A percentile compares a stretch with the other conserved stretches of the same genome.
These are phyloP conservation scores for Entomobrya multifasciata DNA, from an alignment of 2,888 invertebrate species.

Conservation along the genomic window DNA sequence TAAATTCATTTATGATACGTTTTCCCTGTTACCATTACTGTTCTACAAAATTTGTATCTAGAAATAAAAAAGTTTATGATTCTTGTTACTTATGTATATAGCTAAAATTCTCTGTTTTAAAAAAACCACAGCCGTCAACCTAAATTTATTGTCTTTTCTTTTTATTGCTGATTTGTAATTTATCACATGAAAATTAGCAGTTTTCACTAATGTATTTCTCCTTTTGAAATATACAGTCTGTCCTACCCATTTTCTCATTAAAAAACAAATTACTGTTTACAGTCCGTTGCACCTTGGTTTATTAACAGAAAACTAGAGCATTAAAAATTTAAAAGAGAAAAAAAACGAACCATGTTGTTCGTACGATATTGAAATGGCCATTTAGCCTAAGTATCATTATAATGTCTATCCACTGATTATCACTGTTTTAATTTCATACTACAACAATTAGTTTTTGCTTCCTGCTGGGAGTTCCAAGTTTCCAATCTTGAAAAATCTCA, in stretches of 20 bases:
- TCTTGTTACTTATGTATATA: slow-evolving; percentile 4
- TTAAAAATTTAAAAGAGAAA: too few species aligned
- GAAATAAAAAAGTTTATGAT: not conserved
- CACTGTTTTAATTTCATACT: slow-evolving; percentile 21
- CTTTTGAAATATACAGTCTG: slow-evolving; percentile 12
- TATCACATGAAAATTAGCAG: slow-evolving; percentile 61
- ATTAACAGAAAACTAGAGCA: too few species aligned
- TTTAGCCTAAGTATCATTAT: too few species aligned
- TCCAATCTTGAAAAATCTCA: not conserved
- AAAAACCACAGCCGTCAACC: slow-evolving; percentile 63
- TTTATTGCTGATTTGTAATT: slow-evolving; percentile 45
- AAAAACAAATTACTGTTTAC: too few species aligned
- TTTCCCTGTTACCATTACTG: not conserved
- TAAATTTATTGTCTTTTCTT: slow-evolving; percentile 62
- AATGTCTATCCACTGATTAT: not conserved
- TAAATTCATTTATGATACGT: too few species aligned
- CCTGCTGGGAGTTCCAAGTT: slow-evolving; percentile 50
- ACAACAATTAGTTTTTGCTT: slow-evolving; percentile 43
- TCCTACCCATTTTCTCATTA: too few species aligned
- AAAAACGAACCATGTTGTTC: too few species aligned
- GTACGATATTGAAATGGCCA: too few species aligned
- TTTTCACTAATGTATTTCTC: not conserved
- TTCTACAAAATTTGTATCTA: not conserved
- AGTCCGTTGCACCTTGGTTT: too few species aligned
- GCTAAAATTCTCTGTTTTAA: slow-evolving; percentile 62